These are phyloP conservation scores for Pseudocheirus occidentalis DNA, from an alignment of 2,797 vertebrate genomes.

Conservation along the genomic window DNA sequence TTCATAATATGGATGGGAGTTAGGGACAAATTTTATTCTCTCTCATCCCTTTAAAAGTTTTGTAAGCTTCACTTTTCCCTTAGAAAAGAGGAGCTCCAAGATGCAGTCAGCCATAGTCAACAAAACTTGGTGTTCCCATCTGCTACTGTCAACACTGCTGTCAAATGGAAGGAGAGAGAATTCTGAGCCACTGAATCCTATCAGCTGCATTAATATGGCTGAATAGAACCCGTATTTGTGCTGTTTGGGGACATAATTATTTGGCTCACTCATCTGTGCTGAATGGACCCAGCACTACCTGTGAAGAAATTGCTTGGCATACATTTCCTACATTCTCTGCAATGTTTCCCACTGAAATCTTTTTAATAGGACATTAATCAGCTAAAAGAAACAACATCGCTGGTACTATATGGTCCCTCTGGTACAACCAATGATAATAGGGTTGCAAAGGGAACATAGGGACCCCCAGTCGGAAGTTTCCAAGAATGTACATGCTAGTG, in stretches of 20 bases:
- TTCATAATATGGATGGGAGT: neutral
- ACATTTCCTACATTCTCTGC: neutral
- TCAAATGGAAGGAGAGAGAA: neutral
- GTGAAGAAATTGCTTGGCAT: neutral
- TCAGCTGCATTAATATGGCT: neutral
- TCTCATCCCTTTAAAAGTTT: neutral
- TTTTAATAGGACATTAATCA: neutral
- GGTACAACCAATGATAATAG: neutral
- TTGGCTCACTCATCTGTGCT: neutral
- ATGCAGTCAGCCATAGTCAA: neutral
- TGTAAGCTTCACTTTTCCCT: neutral
- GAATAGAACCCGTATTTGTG: neutral
- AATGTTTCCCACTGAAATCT: neutral
- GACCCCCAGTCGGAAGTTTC: neutral
- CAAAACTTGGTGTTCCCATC: neutral
- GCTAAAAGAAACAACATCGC: neutral
- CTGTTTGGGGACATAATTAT: neutral
- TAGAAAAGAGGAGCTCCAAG: neutral
- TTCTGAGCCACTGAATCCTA: neutral
- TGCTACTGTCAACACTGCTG: neutral
- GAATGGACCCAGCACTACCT: neutral
- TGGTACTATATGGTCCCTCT: neutral
- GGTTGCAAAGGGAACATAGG: neutral
- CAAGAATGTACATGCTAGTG: neutral
- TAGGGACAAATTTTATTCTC: neutral